Evolutionary conservation across 1,140 invertebrate genomes (phyloP).

Genomic region (Diabrotica virgifera): DNA sequence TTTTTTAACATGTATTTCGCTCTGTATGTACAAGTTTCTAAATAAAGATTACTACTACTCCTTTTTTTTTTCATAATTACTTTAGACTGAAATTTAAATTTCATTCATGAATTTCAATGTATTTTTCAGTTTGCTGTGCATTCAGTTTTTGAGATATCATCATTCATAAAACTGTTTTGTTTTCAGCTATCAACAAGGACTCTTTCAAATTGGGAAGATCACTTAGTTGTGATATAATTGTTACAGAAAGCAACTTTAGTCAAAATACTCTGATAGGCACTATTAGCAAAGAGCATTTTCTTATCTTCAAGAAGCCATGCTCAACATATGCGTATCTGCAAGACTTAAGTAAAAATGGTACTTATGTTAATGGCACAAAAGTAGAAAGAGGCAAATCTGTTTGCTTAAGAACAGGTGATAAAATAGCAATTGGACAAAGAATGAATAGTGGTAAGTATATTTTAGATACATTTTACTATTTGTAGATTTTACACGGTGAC

Average conservation of each 20-base stretch:
- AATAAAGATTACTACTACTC: no score
- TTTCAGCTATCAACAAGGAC: slow-evolving; percentile 50
- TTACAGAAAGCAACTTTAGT: slow-evolving; percentile 44
- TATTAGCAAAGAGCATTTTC: slow-evolving; percentile 56
- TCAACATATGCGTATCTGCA: slow-evolving; percentile 31
- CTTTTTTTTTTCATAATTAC: no score
- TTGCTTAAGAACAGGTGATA: slow-evolving; percentile 35
- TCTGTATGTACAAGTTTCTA: no score
- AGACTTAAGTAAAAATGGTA: slow-evolving; percentile 46
- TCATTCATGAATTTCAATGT: no score
- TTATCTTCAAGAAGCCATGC: slow-evolving; percentile 44
- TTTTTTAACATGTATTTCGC: no score
- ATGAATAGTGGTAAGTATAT: slow-evolving; percentile 5
- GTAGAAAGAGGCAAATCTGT: slow-evolving; percentile 32
- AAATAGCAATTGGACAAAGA: slow-evolving; percentile 30
- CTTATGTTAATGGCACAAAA: slow-evolving; percentile 37
- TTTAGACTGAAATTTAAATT: no score
- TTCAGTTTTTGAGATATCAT: no score
- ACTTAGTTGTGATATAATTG: slow-evolving; percentile 48
- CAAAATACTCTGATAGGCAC: slow-evolving; percentile 46
- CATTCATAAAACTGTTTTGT: slow-evolving; percentile 5
- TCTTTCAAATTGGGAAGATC: slow-evolving; percentile 52
- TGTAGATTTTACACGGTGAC: no score
- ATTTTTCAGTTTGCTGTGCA: no score
- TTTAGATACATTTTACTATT: no score